Conservation (phyloP, 2,113 vertebrate genomes). For the Rattus norvegicus region GRCr8 NC_086019.1:99805501-99806000, state of each 20-base stretch:
- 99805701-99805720: slow-evolving; percentile 78
- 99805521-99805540: slow-evolving; percentile 52
- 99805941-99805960: neutral
- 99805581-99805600: neutral
- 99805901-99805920: slow-evolving; percentile 32
- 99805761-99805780: slow-evolving; percentile 78
- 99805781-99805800: slow-evolving; percentile 80
- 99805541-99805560: neutral
- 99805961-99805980: neutral
- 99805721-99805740: slow-evolving; percentile 73
- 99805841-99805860: slow-evolving; percentile 66
- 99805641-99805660: slow-evolving; percentile 60
- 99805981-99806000: neutral
- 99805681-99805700: slow-evolving; percentile 82
- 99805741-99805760: slow-evolving; percentile 75
- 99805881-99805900: slow-evolving; percentile 43
- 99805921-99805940: neutral
- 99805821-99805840: slow-evolving; percentile 79
- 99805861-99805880: slow-evolving; percentile 68
- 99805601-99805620: neutral
- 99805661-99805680: slow-evolving; percentile 80
- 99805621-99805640: slow-evolving; percentile 52
- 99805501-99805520: neutral
- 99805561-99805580: neutral
- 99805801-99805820: slow-evolving; percentile 74